These are phyloP conservation scores for Unio pictorum DNA, from an alignment of 2,888 invertebrate species.

Conservation along the genomic window DNA sequence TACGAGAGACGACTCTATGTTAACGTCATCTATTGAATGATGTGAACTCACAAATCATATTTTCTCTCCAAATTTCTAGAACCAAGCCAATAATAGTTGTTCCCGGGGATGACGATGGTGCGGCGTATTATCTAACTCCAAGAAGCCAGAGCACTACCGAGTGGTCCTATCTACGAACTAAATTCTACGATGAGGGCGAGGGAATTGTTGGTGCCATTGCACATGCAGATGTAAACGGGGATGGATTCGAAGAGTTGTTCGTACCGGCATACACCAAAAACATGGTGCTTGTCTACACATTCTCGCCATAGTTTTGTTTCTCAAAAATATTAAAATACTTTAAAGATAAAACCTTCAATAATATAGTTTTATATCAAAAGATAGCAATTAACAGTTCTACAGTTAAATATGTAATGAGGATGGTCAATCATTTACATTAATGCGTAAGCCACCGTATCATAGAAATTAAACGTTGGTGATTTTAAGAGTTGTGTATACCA, in stretches of 20 bases:
- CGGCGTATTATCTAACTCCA: conserved; percentile 46
- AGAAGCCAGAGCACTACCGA: conserved; percentile 26
- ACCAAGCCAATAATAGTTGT: conserved; percentile 51
- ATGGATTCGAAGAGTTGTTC: conserved; percentile 54
- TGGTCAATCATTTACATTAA: too few relatives aligned
- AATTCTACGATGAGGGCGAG: conserved; percentile 40
- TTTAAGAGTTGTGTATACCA: too few relatives aligned
- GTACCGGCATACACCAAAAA: conserved; percentile 52
- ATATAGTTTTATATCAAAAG: too few relatives aligned
- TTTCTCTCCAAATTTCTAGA: conserved; percentile 3
- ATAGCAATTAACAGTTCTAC: too few relatives aligned
- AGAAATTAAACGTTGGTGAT: too few relatives aligned
- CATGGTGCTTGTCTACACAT: conserved; percentile 46
- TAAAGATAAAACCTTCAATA: too few relatives aligned
- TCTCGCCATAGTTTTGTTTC: conserved; percentile 8
- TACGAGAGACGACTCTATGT: too few relatives aligned
- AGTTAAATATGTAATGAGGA: too few relatives aligned
- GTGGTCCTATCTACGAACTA: conserved; percentile 46
- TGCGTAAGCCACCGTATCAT: too few relatives aligned
- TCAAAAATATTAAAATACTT: too few relatives aligned
- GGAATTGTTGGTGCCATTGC: conserved; percentile 57
- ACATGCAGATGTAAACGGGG: conserved; percentile 53
- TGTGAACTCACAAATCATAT: not conserved
- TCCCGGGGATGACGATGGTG: conserved; percentile 62
- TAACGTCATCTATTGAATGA: not conserved